A percentile compares a stretch with the other conserved stretches of the same genome.
phyloP scores from a whole-genome alignment of 2,113 vertebrate genomes.

The Otolemur garnettii region DNA sequence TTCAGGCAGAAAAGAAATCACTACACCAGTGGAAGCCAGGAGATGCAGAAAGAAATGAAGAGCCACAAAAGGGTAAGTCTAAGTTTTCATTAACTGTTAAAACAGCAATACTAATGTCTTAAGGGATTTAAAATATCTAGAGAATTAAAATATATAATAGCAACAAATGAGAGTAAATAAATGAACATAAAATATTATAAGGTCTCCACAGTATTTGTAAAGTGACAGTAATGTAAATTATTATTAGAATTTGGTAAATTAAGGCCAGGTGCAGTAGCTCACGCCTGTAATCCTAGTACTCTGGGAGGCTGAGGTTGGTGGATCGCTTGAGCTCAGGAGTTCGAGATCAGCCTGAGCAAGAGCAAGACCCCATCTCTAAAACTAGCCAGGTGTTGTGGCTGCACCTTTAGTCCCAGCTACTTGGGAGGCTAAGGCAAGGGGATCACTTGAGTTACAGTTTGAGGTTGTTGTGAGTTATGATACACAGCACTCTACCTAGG shows the following conservation, averaged over 20 bases:
- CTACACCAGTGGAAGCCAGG: not conserved
- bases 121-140: not conserved
- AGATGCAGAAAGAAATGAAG: not conserved
- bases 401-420: no score
- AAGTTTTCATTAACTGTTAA: not conserved
- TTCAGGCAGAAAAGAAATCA: not conserved
- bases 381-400: no score
- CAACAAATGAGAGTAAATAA: not conserved
- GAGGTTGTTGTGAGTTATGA: no score
- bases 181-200: not conserved
- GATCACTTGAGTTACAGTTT: no score
- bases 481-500: no score
- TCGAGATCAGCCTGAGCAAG: no score
- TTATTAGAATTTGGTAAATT: not conserved
- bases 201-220: not conserved
- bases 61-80: conserved; percentile 7
- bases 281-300: no score
- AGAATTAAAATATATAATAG: conserved; percentile 4
- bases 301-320: no score
- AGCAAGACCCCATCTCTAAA: no score
- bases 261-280: no score
- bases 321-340: no score
- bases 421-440: no score
- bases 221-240: not conserved
- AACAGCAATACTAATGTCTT: not conserved